Evolutionary conservation across 2,888 invertebrate species (phyloP), one percentile per base, ranked within the genome.

Genomic region (Heliconius cydno): DNA sequence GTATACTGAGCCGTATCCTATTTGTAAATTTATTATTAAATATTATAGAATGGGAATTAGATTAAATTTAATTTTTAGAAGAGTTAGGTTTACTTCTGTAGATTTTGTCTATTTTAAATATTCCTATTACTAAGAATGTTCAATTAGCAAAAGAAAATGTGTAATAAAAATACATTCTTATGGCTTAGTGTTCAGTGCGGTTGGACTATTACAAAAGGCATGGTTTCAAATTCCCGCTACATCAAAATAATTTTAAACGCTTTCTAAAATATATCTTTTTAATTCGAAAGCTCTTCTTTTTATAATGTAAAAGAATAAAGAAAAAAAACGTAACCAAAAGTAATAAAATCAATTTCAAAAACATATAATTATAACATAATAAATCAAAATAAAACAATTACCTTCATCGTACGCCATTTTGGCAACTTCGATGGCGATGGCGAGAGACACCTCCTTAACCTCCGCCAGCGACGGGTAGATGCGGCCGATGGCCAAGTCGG

Each of bases 381-480:
- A 7, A 74, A 30, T 13, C 9, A 25, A 75, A 82, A 80, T 75
- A 72, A 25, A 76, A 79, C 38, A 82, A 81, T 66, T 94, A 98
- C 98, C 98, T 95, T 97, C 97, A 83, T 97, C 96, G 89, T 99
- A 99, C 7, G 98, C 98, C 94, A 98, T 97, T 86, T 98, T 97
- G 5, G 98, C 97, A 82, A 99, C 97, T 86, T 96, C 97, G 12
- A 97, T 96, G 1, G 99, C 99, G 85, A 99, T 99, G 83, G 97
- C 96, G 78, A 98, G 95, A 0, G 99, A 99, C 80, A 98, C 98
- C 80, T 98, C 98, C 79, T 97, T 97, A 84, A 99, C 97, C 76
- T 96, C 96, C 46, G 95, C 93, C 77, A 99, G 95, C 0, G 98
- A 98, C 10, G 99, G 99, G 91, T 99, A 99, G 75, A 99, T 96